These are phyloP conservation scores for Holothuria scabra DNA, from an alignment of 53 echinoderm and acorn worm genomes.

Conservation along the genomic window DNA sequence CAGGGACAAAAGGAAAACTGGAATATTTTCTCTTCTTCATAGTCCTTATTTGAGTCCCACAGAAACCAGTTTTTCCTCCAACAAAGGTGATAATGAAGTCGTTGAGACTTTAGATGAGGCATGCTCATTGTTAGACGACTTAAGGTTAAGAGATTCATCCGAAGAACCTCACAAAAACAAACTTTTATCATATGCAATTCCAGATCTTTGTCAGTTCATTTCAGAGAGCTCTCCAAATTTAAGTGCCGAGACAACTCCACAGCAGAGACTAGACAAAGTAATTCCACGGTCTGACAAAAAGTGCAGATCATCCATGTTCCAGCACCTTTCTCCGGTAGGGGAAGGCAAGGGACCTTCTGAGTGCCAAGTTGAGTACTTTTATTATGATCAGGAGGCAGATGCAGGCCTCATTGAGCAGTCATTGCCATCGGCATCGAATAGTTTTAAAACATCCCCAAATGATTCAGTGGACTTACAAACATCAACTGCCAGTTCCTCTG, in stretches of 20 bases:
- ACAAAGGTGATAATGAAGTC: background rate
- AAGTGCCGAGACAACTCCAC: constrained; percentile 13
- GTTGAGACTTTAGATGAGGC: background rate
- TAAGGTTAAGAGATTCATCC: background rate
- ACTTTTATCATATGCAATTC: background rate
- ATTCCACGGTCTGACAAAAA: constrained; percentile 27
- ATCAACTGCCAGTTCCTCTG: too few species aligned
- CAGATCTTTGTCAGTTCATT: constrained; percentile 2
- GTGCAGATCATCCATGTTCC: constrained; percentile 25
- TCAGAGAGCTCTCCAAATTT: constrained; percentile 28
- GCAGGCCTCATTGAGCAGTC: constrained; percentile 67
- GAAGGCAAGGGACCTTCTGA: background rate
- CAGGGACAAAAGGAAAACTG: constrained; percentile 29
- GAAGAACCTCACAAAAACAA: background rate
- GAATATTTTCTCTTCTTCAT: background rate
- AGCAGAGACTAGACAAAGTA: background rate
- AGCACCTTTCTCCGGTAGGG: background rate
- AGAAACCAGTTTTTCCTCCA: background rate
- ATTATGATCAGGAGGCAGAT: constrained; percentile 69
- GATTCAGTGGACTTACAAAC: background rate
- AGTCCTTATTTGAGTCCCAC: constrained; percentile 9
- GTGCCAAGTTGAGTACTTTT: constrained; percentile 47
- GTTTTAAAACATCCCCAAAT: constrained; percentile 19
- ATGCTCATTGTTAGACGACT: background rate
- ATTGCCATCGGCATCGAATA: constrained; percentile 61